A percentile compares a stretch with the other conserved stretches of the same genome.
Evolutionary conservation across 2,797 vertebrate genomes (phyloP).

Genomic region (Pseudocheirus occidentalis): DNA sequence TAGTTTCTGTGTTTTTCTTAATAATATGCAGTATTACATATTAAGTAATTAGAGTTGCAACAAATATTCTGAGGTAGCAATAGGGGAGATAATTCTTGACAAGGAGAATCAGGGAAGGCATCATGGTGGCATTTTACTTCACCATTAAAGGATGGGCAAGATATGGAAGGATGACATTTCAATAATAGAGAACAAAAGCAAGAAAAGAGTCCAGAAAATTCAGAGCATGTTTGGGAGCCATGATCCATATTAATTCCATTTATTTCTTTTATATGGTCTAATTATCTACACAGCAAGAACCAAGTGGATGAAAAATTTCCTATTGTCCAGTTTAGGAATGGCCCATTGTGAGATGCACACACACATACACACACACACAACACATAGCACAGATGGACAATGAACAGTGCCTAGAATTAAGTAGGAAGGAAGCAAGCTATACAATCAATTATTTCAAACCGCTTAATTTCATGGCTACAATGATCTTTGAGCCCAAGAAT

Average conservation of each 20-base stretch:
- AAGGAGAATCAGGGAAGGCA: background rate
- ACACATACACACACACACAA: no score
- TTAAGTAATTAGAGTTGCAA: background rate
- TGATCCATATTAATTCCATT: background rate
- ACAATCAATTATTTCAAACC: background rate
- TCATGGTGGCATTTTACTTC: background rate
- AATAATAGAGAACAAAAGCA: background rate
- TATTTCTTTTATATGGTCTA: background rate
- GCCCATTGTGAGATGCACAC: no score
- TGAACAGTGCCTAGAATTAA: background rate
- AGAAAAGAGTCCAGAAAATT: background rate
- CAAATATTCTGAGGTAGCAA: background rate
- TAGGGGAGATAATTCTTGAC: background rate
- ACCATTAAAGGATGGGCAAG: background rate
- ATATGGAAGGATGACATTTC: background rate
- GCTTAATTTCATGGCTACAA: background rate
- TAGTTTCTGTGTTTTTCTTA: no score
- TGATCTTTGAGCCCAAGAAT: background rate
- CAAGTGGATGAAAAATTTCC: background rate
- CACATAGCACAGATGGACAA: background rate
- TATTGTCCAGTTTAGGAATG: background rate
- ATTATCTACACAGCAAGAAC: background rate
- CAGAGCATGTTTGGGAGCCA: background rate
- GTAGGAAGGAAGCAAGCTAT: background rate
- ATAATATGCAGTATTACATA: background rate